Percentiles rank a stretch among this genome's conserved stretches.
These are phyloP conservation scores for Pogonocherus hispidulus DNA, from an alignment of 2,888 invertebrate species.

Conservation along the genomic window DNA sequence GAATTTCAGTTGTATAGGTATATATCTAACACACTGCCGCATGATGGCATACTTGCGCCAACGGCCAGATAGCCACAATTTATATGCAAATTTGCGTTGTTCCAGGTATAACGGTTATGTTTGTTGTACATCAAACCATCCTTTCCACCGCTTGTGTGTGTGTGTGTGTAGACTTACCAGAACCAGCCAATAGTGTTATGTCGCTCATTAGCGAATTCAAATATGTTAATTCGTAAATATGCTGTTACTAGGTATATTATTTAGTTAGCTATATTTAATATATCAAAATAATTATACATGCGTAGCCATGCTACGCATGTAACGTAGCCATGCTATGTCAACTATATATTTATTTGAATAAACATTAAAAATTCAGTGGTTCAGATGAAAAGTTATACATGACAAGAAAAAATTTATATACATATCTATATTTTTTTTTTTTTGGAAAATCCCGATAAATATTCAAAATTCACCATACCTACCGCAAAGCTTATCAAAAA, in stretches of 20 bases:
- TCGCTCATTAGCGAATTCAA: constrained; percentile 18
- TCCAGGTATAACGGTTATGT: constrained; percentile 42
- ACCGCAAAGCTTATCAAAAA: too few relatives aligned
- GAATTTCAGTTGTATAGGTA: neutral
- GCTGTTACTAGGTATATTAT: neutral
- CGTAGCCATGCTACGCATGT: too few relatives aligned
- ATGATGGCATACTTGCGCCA: neutral
- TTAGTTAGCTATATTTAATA: too few relatives aligned
- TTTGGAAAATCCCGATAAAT: too few relatives aligned
- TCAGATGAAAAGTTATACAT: too few relatives aligned
- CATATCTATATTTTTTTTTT: too few relatives aligned
- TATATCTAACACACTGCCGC: constrained; percentile 5
- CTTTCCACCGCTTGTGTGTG: constrained; percentile 31
- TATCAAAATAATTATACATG: too few relatives aligned
- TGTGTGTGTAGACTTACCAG: constrained; percentile 18
- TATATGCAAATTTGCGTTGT: constrained; percentile 46
- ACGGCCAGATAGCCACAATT: constrained; percentile 35
- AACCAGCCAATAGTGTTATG: constrained; percentile 11
- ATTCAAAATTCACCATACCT: too few relatives aligned
- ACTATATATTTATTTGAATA: too few relatives aligned
- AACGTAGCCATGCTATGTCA: too few relatives aligned
- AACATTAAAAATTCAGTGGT: too few relatives aligned
- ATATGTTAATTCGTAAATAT: neutral
- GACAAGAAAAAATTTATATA: too few relatives aligned
- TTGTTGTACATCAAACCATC: constrained; percentile 45